Base-by-base conservation (phyloP, 2,888 invertebrate species). In the Troides aeacus region DNA sequence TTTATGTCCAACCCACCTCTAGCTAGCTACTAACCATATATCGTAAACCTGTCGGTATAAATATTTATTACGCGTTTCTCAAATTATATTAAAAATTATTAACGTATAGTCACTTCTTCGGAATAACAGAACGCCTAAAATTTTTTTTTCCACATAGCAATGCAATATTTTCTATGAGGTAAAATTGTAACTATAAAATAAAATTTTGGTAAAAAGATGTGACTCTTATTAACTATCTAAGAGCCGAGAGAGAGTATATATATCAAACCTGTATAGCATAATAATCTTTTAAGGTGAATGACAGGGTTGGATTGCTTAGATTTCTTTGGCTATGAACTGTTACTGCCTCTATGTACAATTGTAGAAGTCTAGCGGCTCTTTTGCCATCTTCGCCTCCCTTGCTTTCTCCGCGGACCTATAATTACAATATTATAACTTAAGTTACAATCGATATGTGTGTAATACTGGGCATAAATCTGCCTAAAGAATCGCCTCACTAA, bases 331-430 rank as follows among this genome's bases (percentile, higher is more conserved):
- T 97, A 72, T 94, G 93, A 69, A 98, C 90, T 12, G 96, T 95
- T 69, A 97, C 94, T 1, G 95, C 97, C 84, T 97, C 95, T 75
- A 99, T 93, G 80, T 97, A 98, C 30, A 97, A 89, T 69, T 94
- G 93, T 79, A 95, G 93, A n/a, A 95, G 88, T 65, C 94, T 93
- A 6, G 94, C 93, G 18, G 92, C 92, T 77, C 95, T 94, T 78
- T 90, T 93, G 64, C 92, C 93, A 66, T 94, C 94, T 77, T 92
- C 93, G 6, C 93, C 90, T 36, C 90, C 93, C 82, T 93, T 93
- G 72, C 93, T 93, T 77, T 93, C 93, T 58, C 94, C 94, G 73
- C 94, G 90, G 53, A 94, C 94, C 95, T 95, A 73, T 64, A 77
- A 72, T 66, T 66, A 53, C 10, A 64, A 73, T 62, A 42, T 23